Conservation (phyloP, 2,888 invertebrate genomes). For the Phalera bucephala region DNA sequence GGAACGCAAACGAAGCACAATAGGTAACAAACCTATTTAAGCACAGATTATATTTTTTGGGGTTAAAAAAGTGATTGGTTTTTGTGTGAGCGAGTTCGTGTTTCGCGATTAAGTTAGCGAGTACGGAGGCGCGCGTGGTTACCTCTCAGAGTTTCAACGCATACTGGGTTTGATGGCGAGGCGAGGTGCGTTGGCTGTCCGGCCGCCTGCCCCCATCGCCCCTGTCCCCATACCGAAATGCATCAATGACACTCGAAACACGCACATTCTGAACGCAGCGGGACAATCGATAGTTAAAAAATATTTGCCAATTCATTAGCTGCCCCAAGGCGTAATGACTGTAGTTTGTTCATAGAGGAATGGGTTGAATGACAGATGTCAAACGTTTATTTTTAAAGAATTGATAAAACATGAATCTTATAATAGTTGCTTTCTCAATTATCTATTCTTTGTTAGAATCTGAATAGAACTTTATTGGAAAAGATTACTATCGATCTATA, state of each 20-base stretch:
- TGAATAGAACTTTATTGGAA: too few species aligned
- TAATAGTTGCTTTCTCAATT: too few species aligned
- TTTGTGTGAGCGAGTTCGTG: slow-evolving; percentile 52
- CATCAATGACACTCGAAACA: slow-evolving; percentile 80
- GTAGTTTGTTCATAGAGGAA: too few species aligned
- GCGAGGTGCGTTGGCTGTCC: slow-evolving; percentile 47
- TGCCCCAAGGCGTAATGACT: slow-evolving; percentile 6
- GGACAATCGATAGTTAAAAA: slow-evolving; percentile 64
- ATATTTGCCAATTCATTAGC: slow-evolving; percentile 34
- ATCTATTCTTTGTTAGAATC: too few species aligned
- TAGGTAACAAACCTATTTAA: slow-evolving; percentile 61
- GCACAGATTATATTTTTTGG: slow-evolving; percentile 38
- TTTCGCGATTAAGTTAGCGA: slow-evolving; percentile 71
- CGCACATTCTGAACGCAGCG: slow-evolving; percentile 71
- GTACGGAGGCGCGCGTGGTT: slow-evolving; percentile 67
- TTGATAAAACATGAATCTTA: too few species aligned
- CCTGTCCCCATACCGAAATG: slow-evolving; percentile 75
- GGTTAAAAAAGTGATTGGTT: slow-evolving; percentile 32
- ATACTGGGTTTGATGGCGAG: slow-evolving; percentile 55
- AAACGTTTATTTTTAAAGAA: too few species aligned
- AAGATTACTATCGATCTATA: too few species aligned
- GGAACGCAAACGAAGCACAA: slow-evolving; percentile 47
- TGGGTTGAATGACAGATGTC: too few species aligned
- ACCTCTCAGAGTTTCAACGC: slow-evolving; percentile 68
- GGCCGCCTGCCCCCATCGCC: slow-evolving; percentile 59